Evolutionary conservation across 2,113 vertebrate genomes (phyloP).

Genomic region (Poeciliopsis turrubarensis): DNA sequence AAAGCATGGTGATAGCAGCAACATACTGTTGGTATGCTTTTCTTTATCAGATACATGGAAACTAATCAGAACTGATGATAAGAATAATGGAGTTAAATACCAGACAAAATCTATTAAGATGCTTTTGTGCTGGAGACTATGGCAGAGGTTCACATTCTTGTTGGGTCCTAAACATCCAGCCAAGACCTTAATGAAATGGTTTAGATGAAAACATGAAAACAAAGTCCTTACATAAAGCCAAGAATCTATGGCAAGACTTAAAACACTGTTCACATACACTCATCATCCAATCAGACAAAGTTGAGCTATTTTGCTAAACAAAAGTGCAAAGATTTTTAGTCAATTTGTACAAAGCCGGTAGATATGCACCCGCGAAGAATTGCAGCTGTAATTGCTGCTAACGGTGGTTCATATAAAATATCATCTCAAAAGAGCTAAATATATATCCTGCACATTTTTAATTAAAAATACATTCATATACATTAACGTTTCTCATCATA

Average conservation of each 20-base stretch:
- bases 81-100: neutral
- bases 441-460: neutral
- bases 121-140: neutral
- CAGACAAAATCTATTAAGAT: neutral
- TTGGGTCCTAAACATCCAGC: neutral
- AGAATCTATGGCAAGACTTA: neutral
- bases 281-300: neutral
- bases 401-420: neutral
- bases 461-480: neutral
- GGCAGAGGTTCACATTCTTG: neutral
- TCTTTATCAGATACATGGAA: neutral
- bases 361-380: neutral
- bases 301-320: neutral
- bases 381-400: neutral
- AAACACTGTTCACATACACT: neutral
- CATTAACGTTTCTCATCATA: neutral
- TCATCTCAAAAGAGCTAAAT: neutral
- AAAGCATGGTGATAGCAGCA: neutral
- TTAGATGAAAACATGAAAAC: neutral
- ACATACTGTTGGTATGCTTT: neutral
- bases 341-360: neutral
- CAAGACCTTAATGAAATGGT: neutral
- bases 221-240: neutral
- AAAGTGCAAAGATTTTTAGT: neutral
- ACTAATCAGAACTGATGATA: no score